phyloP scores from a whole-genome alignment of 1,140 invertebrate genomes.

The Linepithema humile region DNA sequence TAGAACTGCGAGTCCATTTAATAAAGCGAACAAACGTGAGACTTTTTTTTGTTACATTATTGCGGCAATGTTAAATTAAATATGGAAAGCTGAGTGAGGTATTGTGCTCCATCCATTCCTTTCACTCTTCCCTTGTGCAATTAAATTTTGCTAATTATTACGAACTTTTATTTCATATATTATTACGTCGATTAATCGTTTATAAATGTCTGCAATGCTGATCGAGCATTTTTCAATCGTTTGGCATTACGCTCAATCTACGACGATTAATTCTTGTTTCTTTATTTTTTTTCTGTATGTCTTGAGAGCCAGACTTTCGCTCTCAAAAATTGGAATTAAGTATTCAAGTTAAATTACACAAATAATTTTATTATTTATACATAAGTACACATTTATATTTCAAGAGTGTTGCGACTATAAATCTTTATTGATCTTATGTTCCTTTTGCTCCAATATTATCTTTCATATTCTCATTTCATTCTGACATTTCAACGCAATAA shows the following conservation, averaged over 20 bases:
- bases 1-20: conserved; percentile 50
- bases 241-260: too few relatives aligned
- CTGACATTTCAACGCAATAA: not conserved
- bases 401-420: not conserved
- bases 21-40: conserved; percentile 44
- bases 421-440: not conserved
- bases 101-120: conserved; percentile 8
- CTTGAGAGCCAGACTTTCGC: too few relatives aligned
- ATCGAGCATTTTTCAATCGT: too few relatives aligned
- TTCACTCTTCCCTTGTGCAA: conserved; percentile 3
- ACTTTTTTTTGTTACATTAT: conserved; percentile 19
- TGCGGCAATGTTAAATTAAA: conserved; percentile 46
- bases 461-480: not conserved
- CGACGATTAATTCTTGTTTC: too few relatives aligned
- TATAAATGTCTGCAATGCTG: not conserved
- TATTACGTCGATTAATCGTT: conserved; percentile 34
- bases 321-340: too few relatives aligned
- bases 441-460: not conserved
- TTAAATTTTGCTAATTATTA: conserved; percentile 45
- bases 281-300: too few relatives aligned
- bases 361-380: not conserved
- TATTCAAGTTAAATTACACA: not conserved
- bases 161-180: not conserved
- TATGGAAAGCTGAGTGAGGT: conserved; percentile 33
- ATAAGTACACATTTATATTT: not conserved